Evolutionary conservation across 2,888 invertebrate species (phyloP).

Genomic region (Phyto melanocephala): DNA sequence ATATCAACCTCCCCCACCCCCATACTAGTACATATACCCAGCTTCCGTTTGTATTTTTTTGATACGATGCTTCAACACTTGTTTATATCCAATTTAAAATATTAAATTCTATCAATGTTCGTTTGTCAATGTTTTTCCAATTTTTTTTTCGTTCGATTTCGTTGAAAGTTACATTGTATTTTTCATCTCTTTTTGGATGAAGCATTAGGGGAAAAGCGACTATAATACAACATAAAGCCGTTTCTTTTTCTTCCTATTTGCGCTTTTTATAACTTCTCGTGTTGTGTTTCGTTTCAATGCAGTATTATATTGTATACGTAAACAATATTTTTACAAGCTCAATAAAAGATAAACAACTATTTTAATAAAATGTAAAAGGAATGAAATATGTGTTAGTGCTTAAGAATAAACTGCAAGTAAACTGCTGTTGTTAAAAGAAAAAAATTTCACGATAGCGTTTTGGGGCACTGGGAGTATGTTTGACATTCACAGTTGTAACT

Average conservation of each 20-base stretch:
- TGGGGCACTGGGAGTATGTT: background rate
- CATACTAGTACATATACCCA: background rate
- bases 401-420: background rate
- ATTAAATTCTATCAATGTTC: background rate
- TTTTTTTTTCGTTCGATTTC: background rate
- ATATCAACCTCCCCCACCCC: background rate
- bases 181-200: no score
- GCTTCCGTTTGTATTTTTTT: background rate
- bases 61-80: constrained; percentile 1
- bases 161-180: background rate
- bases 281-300: background rate
- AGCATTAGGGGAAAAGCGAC: background rate
- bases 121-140: background rate
- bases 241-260: background rate
- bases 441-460: background rate
- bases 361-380: background rate
- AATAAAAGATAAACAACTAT: constrained; percentile 3
- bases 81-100: constrained; percentile 4
- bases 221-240: constrained; percentile 1
- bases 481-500: background rate
- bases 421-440: background rate
- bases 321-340: constrained; percentile 12
- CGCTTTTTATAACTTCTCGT: background rate
- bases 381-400: background rate
- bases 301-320: background rate